Percentiles rank a stretch among this genome's conserved stretches.
phyloP scores from a whole-genome alignment of 2,888 invertebrate species.

The Bombyx huttoni region DNA sequence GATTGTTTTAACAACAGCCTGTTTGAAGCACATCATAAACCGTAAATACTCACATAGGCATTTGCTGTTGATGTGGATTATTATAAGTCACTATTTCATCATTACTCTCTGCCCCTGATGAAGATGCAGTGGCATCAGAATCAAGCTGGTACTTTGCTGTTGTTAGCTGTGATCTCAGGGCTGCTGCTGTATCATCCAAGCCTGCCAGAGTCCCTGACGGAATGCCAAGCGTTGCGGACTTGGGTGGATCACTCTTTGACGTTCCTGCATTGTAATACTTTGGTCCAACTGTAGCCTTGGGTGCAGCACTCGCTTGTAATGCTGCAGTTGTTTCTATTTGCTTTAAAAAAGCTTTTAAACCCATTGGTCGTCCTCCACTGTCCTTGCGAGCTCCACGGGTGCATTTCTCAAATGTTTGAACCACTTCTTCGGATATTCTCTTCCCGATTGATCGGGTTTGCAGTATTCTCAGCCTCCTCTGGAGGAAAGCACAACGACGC shows the following conservation, averaged over 20 bases:
- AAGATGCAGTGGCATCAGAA: constrained; percentile 94
- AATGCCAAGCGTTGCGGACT: constrained; percentile 72
- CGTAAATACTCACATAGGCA: constrained; percentile 81
- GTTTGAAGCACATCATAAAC: not conserved
- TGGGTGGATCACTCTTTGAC: constrained; percentile 84
- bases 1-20: too few species aligned
- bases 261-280: constrained; percentile 64
- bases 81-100: constrained; percentile 88
- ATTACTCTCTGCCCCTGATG: constrained; percentile 94
- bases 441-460: constrained; percentile 83
- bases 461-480: constrained; percentile 81
- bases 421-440: constrained; percentile 84
- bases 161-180: constrained; percentile 80
- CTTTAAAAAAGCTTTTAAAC: constrained; percentile 55
- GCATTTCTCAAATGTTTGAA: constrained; percentile 76
- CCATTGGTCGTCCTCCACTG: constrained; percentile 55
- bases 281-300: constrained; percentile 43
- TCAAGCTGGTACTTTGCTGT: constrained; percentile 85
- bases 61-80: constrained; percentile 81
- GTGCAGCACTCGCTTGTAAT: constrained; percentile 54
- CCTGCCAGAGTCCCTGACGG: constrained; percentile 78
- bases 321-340: constrained; percentile 55
- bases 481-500: constrained; percentile 79
- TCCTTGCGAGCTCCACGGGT: constrained; percentile 79
- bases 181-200: constrained; percentile 80